Percentiles rank a stretch among this genome's conserved stretches.
Evolutionary conservation across 1,140 invertebrate species (phyloP).

Genomic region (Hyphantria cunea): DNA sequence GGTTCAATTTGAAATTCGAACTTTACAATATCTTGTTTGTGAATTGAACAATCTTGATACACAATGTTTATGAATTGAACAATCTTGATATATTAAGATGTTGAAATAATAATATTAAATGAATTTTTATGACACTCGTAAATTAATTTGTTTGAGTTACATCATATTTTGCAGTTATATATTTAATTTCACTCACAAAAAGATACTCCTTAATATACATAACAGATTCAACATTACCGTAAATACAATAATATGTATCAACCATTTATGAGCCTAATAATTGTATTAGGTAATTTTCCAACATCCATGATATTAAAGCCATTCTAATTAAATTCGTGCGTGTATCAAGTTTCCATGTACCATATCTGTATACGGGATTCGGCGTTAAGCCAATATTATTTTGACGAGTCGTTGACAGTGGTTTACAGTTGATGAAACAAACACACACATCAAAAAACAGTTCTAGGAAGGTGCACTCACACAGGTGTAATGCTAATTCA

Average conservation of each 20-base stretch:
- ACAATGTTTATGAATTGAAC: too few species aligned
- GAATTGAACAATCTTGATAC: constrained; percentile 28
- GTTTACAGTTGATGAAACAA: constrained; percentile 70
- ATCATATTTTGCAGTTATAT: too few species aligned
- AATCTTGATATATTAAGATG: constrained; percentile 22
- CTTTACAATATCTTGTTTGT: too few species aligned
- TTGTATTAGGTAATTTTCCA: constrained; percentile 34
- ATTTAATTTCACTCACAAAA: too few species aligned
- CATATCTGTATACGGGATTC: constrained; percentile 47
- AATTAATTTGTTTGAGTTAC: too few species aligned
- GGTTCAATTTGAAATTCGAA: constrained; percentile 40
- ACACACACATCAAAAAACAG: constrained; percentile 43
- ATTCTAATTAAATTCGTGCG: constrained; percentile 61
- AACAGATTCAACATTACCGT: neutral
- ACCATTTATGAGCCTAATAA: constrained; percentile 12
- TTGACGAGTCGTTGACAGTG: constrained; percentile 78
- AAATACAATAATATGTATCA: neutral
- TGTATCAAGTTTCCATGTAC: constrained; percentile 57
- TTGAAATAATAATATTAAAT: neutral
- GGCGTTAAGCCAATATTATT: constrained; percentile 74
- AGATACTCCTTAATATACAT: neutral
- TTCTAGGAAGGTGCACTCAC: constrained; percentile 41
- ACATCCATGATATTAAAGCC: constrained; percentile 40
- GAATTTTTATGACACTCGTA: neutral
- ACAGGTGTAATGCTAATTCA: constrained; percentile 31